These are phyloP conservation scores for Drosophila buzzatii DNA, from an alignment of 2,888 invertebrate species.

Conservation along the genomic window DNA sequence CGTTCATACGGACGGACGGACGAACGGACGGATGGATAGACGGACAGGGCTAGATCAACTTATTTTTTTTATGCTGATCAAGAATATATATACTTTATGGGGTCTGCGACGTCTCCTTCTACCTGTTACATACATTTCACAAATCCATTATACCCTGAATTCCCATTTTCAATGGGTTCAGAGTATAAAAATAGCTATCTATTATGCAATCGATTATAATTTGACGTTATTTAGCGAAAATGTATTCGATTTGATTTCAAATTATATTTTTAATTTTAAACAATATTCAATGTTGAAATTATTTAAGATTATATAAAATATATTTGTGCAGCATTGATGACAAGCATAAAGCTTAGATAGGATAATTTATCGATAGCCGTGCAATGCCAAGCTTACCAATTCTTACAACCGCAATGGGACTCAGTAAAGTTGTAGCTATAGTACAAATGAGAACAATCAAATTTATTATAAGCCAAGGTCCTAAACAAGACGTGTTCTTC, in stretches of 20 bases:
- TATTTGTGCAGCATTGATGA: background rate
- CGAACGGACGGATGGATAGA: too few species aligned
- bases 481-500: slow-evolving; percentile 19
- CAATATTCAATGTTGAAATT: background rate
- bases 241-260: too few species aligned
- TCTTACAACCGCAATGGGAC: slow-evolving; percentile 4
- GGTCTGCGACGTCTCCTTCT: too few species aligned
- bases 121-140: too few species aligned
- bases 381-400: slow-evolving; percentile 20
- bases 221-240: too few species aligned
- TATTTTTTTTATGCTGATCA: too few species aligned
- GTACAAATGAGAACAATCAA: slow-evolving; percentile 37
- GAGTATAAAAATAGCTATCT: background rate
- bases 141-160: too few species aligned
- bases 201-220: background rate
- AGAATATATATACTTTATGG: too few species aligned
- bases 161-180: too few species aligned
- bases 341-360: too few species aligned
- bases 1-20: too few species aligned
- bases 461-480: slow-evolving; percentile 42
- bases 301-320: background rate
- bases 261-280: background rate
- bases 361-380: background rate
- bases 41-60: too few species aligned
- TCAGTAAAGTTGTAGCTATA: slow-evolving; percentile 33